phyloP scores from a whole-genome alignment of 2,113 vertebrate species.

The Poeciliopsis occidentalis region DNA sequence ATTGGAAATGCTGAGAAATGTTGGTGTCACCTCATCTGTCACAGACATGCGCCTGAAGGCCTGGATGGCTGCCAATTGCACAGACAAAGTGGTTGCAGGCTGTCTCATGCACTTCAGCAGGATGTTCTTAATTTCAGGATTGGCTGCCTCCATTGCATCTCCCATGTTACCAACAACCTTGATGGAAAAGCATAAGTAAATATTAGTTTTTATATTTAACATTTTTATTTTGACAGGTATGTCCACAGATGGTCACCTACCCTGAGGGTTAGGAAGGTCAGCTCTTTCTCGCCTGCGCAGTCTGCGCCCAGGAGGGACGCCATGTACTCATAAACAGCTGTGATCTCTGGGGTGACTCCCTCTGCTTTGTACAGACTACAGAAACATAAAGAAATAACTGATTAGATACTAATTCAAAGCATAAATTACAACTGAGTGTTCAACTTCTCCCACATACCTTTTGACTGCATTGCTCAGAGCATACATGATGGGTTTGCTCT shows the following conservation, averaged over 20 bases:
- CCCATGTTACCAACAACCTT: slow-evolving; percentile 93
- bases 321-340: slow-evolving; percentile 83
- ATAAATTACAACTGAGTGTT: neutral
- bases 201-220: neutral
- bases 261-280: slow-evolving; percentile 87
- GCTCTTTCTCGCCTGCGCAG: slow-evolving; percentile 86
- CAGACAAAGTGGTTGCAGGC: slow-evolving; percentile 76
- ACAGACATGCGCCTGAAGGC: slow-evolving; percentile 88
- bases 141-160: slow-evolving; percentile 80
- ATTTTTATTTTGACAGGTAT: neutral
- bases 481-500: slow-evolving; percentile 87
- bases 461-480: slow-evolving; percentile 85
- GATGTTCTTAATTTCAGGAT: slow-evolving; percentile 76
- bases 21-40: slow-evolving; percentile 83
- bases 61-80: slow-evolving; percentile 92
- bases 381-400: slow-evolving; percentile 10
- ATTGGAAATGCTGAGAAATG: neutral
- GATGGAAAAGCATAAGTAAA: slow-evolving; percentile 4
- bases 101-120: slow-evolving; percentile 85
- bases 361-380: slow-evolving; percentile 79
- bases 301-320: slow-evolving; percentile 81
- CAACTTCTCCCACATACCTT: slow-evolving; percentile 78
- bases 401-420: neutral
- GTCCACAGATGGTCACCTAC: slow-evolving; percentile 64
- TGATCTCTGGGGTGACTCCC: slow-evolving; percentile 79